Evolutionary conservation across 2,113 vertebrate genomes (phyloP).

Genomic region (Myanophis thanlyinensis): DNA sequence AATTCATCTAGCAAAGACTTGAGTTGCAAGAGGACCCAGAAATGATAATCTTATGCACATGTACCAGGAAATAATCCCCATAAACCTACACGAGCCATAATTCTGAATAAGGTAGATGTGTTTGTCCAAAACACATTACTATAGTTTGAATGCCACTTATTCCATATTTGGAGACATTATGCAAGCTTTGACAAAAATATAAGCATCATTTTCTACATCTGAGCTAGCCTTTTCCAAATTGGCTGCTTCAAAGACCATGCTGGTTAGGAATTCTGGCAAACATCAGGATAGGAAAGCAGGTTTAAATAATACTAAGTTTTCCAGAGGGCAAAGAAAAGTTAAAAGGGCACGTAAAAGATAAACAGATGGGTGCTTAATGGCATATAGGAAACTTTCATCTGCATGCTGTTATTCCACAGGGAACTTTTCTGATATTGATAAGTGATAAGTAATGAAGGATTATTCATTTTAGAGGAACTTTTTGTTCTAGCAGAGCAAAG

Average conservation of each 20-base stretch:
- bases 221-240: neutral
- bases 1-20: neutral
- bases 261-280: neutral
- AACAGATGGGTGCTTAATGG: neutral
- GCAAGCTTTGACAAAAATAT: neutral
- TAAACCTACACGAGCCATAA: neutral
- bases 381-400: constrained; percentile 1
- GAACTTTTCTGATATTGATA: constrained; percentile 9
- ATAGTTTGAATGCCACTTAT: neutral
- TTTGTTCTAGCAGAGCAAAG: neutral
- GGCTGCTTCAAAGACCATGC: neutral
- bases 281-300: neutral
- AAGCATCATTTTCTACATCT: neutral
- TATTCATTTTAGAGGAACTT: neutral
- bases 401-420: neutral
- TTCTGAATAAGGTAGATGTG: neutral
- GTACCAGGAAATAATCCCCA: neutral
- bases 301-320: neutral
- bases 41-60: too few relatives aligned
- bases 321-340: neutral
- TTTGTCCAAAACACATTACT: neutral
- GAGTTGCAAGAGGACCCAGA: neutral
- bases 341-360: neutral
- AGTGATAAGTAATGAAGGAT: constrained; percentile 12
- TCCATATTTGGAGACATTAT: neutral